Conservation (phyloP, 2,888 invertebrate species). For the Nomada flava region DNA sequence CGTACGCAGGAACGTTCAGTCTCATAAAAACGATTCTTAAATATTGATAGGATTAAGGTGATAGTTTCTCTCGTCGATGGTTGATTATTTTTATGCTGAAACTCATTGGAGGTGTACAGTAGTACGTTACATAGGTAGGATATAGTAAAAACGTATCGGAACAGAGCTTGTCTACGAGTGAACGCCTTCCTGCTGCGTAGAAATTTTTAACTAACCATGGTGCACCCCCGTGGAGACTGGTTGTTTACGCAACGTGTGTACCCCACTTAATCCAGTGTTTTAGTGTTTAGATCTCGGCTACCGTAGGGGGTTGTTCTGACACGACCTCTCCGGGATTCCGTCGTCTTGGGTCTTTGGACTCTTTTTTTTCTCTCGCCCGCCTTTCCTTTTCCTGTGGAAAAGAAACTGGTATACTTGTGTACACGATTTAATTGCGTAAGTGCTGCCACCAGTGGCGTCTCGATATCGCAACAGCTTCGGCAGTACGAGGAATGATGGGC, state of each 20-base stretch:
- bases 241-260: conserved; percentile 72
- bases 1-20: too few relatives aligned
- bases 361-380: conserved; percentile 35
- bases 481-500: background rate
- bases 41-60: background rate
- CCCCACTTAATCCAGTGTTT: conserved; percentile 76
- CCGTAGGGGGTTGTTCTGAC: conserved; percentile 69
- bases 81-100: conserved; percentile 15
- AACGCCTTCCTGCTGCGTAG: conserved; percentile 49
- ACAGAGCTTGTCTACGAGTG: conserved; percentile 34
- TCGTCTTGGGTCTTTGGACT: conserved; percentile 43
- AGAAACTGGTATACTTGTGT: conserved; percentile 31
- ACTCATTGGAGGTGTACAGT: background rate
- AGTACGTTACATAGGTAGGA: too few relatives aligned
- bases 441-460: background rate
- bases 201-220: conserved; percentile 65
- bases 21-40: background rate
- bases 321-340: conserved; percentile 62
- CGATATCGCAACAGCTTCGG: background rate
- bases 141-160: background rate
- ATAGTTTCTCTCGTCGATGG: background rate
- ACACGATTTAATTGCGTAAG: background rate
- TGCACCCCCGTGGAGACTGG: conserved; percentile 65
- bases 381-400: conserved; percentile 31
- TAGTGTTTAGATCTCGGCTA: conserved; percentile 74